Percentiles rank a stretch among this genome's conserved stretches.
These are phyloP conservation scores for Dipus sagitta DNA, from an alignment of 2,797 vertebrate species.

Conservation along the genomic window DNA sequence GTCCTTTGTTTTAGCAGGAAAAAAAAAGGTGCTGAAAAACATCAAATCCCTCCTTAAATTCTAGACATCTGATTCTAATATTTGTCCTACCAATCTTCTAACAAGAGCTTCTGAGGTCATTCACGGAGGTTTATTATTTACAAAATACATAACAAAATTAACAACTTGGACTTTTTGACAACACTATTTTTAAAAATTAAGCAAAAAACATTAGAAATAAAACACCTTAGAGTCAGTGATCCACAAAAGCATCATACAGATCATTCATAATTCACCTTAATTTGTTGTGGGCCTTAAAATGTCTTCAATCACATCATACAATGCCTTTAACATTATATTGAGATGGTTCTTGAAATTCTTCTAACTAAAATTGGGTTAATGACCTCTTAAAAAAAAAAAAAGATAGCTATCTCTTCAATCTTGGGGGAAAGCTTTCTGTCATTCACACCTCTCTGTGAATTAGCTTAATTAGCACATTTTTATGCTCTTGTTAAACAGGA, in stretches of 20 bases:
- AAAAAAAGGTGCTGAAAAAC: not conserved
- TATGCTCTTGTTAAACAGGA: slow-evolving; percentile 58
- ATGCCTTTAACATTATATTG: slow-evolving; percentile 24
- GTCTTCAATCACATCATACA: not conserved
- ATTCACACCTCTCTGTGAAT: slow-evolving; percentile 69
- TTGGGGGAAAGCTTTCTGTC: slow-evolving; percentile 61
- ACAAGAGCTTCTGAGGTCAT: not conserved
- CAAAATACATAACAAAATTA: slow-evolving; percentile 8
- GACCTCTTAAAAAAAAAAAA: slow-evolving; percentile 51
- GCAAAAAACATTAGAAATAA: not conserved
- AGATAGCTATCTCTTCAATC: not conserved
- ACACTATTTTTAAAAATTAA: not conserved
- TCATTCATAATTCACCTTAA: not conserved
- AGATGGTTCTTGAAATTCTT: slow-evolving; percentile 56
- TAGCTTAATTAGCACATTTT: slow-evolving; percentile 59
- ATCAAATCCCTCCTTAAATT: slow-evolving; percentile 3
- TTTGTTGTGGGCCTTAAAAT: not conserved
- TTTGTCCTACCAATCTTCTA: not conserved
- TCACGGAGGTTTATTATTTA: not conserved
- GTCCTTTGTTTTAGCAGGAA: not conserved
- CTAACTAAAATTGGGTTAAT: slow-evolving; percentile 45
- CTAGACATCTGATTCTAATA: not conserved
- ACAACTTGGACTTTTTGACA: not conserved
- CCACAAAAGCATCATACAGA: not conserved
- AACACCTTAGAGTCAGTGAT: not conserved